These are phyloP conservation scores for Setipinna tenuifilis DNA, from an alignment of 2,797 vertebrate genomes.

Conservation along the genomic window DNA sequence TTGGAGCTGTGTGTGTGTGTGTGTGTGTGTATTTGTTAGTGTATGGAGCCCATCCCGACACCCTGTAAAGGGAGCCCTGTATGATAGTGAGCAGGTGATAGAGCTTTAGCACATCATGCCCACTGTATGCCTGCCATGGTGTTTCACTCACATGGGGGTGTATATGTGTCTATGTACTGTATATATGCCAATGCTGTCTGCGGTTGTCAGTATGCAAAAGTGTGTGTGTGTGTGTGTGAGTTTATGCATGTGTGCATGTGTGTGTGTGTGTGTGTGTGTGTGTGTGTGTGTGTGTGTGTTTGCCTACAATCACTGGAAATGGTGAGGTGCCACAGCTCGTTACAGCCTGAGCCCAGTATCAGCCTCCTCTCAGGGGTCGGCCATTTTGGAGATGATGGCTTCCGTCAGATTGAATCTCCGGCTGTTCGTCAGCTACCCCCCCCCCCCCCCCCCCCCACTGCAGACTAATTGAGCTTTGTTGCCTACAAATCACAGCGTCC, in stretches of 20 bases:
- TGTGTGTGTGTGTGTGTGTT: background rate
- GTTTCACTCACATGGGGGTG: no score
- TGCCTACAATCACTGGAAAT: background rate
- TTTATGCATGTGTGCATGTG: background rate
- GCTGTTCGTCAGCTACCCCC: constrained; percentile 53
- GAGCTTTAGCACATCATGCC: no score
- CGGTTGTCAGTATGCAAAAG: background rate
- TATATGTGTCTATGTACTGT: no score
- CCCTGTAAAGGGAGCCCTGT: background rate
- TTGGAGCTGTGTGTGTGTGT: background rate
- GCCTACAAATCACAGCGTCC: constrained; percentile 69
- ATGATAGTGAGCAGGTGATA: background rate
- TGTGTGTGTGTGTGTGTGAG: background rate
- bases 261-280: no score
- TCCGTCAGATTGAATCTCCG: constrained; percentile 65
- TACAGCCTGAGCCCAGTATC: background rate
- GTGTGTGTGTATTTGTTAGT: background rate
- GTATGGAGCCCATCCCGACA: background rate
- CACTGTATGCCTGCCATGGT: no score
- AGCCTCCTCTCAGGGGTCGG: background rate
- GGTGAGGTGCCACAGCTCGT: background rate
- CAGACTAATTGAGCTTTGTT: constrained; percentile 71
- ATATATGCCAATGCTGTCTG: no score
- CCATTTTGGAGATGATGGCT: constrained; percentile 41
- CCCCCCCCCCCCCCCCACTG: constrained; percentile 54